Conservation (phyloP, 2,797 vertebrate species). For the Phrynocephalus forsythii region DNA sequence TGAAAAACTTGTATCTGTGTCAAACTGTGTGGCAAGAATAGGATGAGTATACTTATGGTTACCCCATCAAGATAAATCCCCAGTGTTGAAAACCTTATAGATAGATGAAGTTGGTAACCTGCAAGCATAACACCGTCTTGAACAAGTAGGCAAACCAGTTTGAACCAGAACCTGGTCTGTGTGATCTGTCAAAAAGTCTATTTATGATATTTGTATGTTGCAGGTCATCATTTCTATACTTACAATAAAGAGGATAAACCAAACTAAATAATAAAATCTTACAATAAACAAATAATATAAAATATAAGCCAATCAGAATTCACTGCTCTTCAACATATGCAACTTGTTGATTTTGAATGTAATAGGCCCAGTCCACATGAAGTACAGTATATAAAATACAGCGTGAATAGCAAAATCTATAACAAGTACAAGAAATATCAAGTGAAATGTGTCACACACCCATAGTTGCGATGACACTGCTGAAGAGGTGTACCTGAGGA, state of each 20-base stretch:
- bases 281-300: not conserved
- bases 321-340: too few relatives aligned
- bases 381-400: not conserved
- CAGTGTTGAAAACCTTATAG: not conserved
- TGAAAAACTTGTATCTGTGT: not conserved
- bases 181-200: conserved; percentile 33
- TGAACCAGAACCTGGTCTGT: conserved; percentile 49
- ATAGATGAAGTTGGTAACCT: conserved; percentile 29
- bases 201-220: not conserved
- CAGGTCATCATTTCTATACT: not conserved
- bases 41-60: not conserved
- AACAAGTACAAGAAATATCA: not conserved
- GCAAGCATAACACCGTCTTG: conserved; percentile 44
- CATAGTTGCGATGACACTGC: not conserved
- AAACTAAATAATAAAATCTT: not conserved
- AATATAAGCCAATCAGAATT: not conserved
- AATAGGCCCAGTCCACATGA: not conserved
- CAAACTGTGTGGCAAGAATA: conserved; percentile 29
- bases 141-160: not conserved
- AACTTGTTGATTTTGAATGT: not conserved
- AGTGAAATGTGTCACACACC: not conserved
- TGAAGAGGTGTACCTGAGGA: not conserved
- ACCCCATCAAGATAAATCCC: not conserved
- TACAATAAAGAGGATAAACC: not conserved
- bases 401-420: not conserved